Evolutionary conservation across 2,113 vertebrate genomes (phyloP), one percentile per base, ranked within the genome.

Genomic region (Pygoscelis antarcticus): DNA sequence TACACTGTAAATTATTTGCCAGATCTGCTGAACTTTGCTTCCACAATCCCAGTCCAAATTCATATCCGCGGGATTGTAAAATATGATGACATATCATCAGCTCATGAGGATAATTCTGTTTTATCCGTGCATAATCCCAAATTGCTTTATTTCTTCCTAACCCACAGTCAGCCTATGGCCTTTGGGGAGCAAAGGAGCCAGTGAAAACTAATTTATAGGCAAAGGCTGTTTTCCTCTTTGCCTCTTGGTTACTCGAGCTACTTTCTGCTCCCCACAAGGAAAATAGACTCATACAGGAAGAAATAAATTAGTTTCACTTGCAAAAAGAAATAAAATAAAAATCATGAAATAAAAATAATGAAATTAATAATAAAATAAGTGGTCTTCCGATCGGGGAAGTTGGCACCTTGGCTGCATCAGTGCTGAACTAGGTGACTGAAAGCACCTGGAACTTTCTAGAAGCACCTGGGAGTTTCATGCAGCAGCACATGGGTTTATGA

Each of bases 111-210:
- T 92, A 96, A 66, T 54, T 79, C 69, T 57, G 47, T 40, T 96
- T 93, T 93, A 96, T 92, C 83, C 89, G 2, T 57, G 19, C 27
- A 36, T 90, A 95, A 95, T 97, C 81, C 91, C 74, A 89, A 92
- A 91, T 44, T 87, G 87, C 58, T 93, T 32, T 93, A 46, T 83
- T 96, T 88, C 81, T 93, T 96, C 72, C 58, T 89, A 89, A 76
- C 40, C 70, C 84, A 79, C 77, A 69, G 62, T 82, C 81, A 76
- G 19, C 51, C 70, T 38, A 0, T 65, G 65, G 83, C 77, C 93
- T 47, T 62, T 92, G 91, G 77, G 70, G 87, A 96, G 2, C 71
- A 95, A 92, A 90, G 69, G 64, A 95, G 55, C 11, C 66, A 72
- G 64, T 81, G 83, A 77, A 92, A 94, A 68, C 52, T 83, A 86